phyloP scores from a whole-genome alignment of 2,113 vertebrate species.

The Melanocharis versteri region DNA sequence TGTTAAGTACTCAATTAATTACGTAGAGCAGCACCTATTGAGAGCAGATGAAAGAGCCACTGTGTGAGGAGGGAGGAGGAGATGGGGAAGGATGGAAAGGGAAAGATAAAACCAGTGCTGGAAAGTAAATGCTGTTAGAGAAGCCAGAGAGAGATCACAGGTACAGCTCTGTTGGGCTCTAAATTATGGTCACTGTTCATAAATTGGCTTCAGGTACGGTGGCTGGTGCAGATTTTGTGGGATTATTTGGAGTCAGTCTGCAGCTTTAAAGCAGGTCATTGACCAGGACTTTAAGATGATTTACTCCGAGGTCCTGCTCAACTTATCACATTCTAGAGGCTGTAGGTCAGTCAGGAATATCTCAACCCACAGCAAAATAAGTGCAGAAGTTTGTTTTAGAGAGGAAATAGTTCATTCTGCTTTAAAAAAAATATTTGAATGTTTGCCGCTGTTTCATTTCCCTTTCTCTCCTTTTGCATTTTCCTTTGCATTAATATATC shows the following conservation, averaged over 20 bases:
- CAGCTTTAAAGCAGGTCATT: slow-evolving; percentile 12
- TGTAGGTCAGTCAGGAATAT: not conserved
- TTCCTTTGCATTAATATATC: not conserved
- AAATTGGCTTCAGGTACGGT: not conserved
- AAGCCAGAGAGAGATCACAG: slow-evolving; percentile 3
- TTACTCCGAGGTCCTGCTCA: not conserved
- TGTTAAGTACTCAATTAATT: slow-evolving; percentile 50
- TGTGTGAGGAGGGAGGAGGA: not conserved
- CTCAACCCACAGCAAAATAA: not conserved
- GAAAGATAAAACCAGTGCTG: slow-evolving; percentile 21
- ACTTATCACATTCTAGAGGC: not conserved
- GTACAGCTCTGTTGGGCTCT: slow-evolving; percentile 5
- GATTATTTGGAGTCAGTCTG: not conserved
- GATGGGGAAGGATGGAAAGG: not conserved
- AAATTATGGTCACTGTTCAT: not conserved
- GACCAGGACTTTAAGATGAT: not conserved
- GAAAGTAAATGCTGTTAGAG: not conserved
- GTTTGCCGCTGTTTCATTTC: not conserved
- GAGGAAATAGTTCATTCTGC: not conserved
- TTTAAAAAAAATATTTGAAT: not conserved
- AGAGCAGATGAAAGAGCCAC: slow-evolving; percentile 41
- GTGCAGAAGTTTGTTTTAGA: not conserved
- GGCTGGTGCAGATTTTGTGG: not conserved
- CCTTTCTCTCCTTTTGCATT: not conserved
- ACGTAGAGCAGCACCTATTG: slow-evolving; percentile 52